A percentile compares a stretch with the other conserved stretches of the same genome.
Evolutionary conservation across 2,797 vertebrate genomes (phyloP).

Genomic region (Ara ararauna): DNA sequence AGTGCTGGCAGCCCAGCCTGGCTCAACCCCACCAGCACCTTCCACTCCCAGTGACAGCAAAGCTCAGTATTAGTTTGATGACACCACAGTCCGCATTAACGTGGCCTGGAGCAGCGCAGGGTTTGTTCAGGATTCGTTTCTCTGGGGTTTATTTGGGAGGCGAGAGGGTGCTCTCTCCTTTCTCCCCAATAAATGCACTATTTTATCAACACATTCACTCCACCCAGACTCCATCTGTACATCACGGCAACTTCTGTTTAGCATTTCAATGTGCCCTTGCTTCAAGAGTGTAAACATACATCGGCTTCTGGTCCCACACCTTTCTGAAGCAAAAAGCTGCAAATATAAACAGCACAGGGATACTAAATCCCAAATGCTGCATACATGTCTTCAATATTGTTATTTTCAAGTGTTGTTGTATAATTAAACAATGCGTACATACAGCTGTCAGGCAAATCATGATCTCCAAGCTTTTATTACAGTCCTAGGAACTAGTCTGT

Average conservation of each 20-base stretch:
- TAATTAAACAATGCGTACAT: constrained; percentile 52
- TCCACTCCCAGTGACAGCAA: background rate
- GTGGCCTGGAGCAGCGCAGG: background rate
- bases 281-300: constrained; percentile 28
- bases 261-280: background rate
- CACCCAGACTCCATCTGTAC: background rate
- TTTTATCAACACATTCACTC: constrained; percentile 38
- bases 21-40: background rate
- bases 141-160: background rate
- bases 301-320: constrained; percentile 33
- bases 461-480: constrained; percentile 71
- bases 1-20: background rate
- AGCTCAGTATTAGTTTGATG: background rate
- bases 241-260: background rate
- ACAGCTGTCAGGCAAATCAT: constrained; percentile 62
- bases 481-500: background rate
- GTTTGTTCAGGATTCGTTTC: background rate
- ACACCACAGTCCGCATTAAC: background rate
- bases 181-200: background rate
- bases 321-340: constrained; percentile 48
- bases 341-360: constrained; percentile 34
- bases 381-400: background rate
- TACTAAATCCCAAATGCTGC: constrained; percentile 27
- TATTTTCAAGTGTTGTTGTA: constrained; percentile 58
- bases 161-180: rapidly evolving